Evolutionary conservation across 2,888 invertebrate genomes (phyloP), one percentile per base, ranked within the genome.

Genomic region (Cryptops parisi): DNA sequence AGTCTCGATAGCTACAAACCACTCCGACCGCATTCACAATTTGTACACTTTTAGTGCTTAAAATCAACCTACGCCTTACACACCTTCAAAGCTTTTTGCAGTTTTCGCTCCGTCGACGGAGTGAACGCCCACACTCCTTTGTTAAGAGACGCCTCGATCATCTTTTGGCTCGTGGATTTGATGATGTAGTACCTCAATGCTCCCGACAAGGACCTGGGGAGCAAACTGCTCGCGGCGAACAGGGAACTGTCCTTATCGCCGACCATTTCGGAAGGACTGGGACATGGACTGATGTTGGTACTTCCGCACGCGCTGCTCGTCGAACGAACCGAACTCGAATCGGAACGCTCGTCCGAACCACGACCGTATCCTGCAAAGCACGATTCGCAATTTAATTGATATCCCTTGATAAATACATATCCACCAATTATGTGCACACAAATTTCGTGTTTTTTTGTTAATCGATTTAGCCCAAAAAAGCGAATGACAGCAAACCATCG

Each of bases 41-140:
- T n/a, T 15, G 15, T 33, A 15, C 33, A 33, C 33, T 33, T 9
- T 9, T 33, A 33, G 15, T 33, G 15, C 6, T 33, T 33, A 33
- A 33, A 15, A 33, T n/a, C n/a, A n/a, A n/a, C n/a, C n/a, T n/a
- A n/a, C n/a, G 15, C n/a, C 38, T 33, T 60, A 58, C 67, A 61
- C 62, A 80, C 81, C 73, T 76, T 75, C 58, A 72, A 74, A 21
- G 73, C 69, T 58, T 75, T 74, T 60, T 77, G 71, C 53, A 82
- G 64, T 62, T 78, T 79, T 62, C 75, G 76, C 55, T 78, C 77
- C 2, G 78, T 79, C 54, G 71, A 71, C 21, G 72, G 73, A n/a
- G 77, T 68, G 62, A 81, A 79, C 17, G 76, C 74, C 74, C 76
- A 81, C 5, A 70, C 68, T 38, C 74, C 74, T 9, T 72, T 72